Evolutionary conservation across 2,797 vertebrate species (phyloP).

Genomic region (Urophycis tenuis): DNA sequence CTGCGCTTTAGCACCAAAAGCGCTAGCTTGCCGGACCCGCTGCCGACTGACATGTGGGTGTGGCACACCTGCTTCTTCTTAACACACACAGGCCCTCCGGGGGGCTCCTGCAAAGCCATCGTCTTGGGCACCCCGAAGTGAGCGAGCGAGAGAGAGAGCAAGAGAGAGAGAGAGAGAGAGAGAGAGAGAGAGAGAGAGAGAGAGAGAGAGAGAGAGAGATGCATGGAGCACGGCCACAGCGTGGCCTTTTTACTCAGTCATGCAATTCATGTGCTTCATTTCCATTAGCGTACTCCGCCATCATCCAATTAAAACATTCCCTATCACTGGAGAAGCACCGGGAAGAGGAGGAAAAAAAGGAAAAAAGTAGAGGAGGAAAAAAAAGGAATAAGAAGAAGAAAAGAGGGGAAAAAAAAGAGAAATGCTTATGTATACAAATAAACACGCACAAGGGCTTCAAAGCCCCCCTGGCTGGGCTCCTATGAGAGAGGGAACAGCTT

Average conservation of each 20-base stretch:
- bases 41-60: neutral
- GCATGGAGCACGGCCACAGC: neutral
- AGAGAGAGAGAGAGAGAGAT: neutral
- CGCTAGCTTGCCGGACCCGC: neutral
- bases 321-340: neutral
- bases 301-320: constrained; percentile 11
- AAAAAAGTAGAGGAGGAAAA: neutral
- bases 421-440: neutral
- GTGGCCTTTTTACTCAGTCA: constrained; percentile 7
- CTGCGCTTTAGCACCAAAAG: neutral
- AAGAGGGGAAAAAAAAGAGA: neutral
- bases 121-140: neutral
- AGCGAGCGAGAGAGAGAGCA: neutral
- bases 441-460: neutral
- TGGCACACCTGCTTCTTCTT: neutral
- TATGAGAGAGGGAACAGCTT: neutral
- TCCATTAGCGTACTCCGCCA: constrained; percentile 4
- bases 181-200: constrained; percentile 2
- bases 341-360: neutral
- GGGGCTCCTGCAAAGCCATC: neutral
- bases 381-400: neutral
- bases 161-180: neutral
- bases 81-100: neutral
- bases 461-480: neutral
- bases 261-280: constrained; percentile 16